Evolutionary conservation across 2,888 invertebrate species (phyloP).

Genomic region (Eustalomyia histrio): DNA sequence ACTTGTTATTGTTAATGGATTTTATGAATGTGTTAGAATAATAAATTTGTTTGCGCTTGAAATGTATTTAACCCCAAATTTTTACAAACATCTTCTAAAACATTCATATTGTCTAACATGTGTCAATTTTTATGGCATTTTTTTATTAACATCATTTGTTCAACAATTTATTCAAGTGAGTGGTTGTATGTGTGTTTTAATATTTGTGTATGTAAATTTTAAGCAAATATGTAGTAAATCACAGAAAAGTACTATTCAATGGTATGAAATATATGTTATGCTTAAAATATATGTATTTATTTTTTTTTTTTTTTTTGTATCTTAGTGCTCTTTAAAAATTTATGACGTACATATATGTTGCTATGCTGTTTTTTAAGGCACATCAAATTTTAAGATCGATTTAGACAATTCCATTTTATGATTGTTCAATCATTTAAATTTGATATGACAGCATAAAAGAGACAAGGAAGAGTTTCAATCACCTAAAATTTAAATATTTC

Average conservation of each 20-base stretch:
- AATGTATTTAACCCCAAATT: not conserved
- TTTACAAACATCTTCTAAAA: not conserved
- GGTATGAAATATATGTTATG: not conserved
- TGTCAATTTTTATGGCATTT: not conserved
- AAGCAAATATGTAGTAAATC: not conserved
- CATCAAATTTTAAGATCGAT: conserved; percentile 24
- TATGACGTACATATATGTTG: not conserved
- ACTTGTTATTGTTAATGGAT: too few species aligned
- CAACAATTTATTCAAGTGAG: not conserved
- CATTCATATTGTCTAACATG: not conserved
- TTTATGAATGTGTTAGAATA: not conserved
- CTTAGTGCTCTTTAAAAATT: not conserved
- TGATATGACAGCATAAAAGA: not conserved
- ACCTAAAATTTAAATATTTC: not conserved
- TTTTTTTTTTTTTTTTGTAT: not conserved
- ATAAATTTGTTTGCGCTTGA: not conserved
- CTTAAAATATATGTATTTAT: not conserved
- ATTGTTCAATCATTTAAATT: not conserved
- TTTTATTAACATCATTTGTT: not conserved
- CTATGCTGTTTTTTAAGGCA: not conserved
- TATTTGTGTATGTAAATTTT: not conserved
- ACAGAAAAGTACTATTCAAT: not conserved
- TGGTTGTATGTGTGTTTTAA: not conserved
- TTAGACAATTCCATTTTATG: conserved; percentile 13
- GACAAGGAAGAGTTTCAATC: not conserved